Base-by-base conservation (phyloP, 2,888 invertebrate genomes). In the Leucoptera coffeella region DNA sequence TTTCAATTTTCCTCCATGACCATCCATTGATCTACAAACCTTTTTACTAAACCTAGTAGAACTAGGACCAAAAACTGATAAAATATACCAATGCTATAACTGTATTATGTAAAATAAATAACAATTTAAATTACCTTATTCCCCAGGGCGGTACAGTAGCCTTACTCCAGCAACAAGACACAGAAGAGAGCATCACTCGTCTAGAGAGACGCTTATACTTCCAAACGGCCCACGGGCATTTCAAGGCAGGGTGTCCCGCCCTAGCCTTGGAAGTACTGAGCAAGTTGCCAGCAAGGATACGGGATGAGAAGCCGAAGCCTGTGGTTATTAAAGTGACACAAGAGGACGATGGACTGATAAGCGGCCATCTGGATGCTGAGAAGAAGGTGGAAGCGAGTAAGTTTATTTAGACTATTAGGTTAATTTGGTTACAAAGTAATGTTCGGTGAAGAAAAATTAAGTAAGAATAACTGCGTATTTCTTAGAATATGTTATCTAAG, bases 191-290 rank as follows among this genome's bases (percentile, higher is more conserved):
- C 13, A 92, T 97, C 28, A 95, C 95, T 0, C 89, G 95, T 0
- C 65, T 92, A 27, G 99, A 99, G 51, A 74, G 99, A 10, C 85
- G 94, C 25, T 67, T 99, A 15, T 99, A 96, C 65, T 99, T 99
- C 64, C 91, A 91, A 32, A 96, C 96, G 0, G 96, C 96, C 0
- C 94, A 95, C 60, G 91, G 92, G 0, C 95, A 97, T 61, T 94
- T 95, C 57, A 89, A 93, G 50, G 91, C 92, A 20, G 99, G 99
- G 1, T 99, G 99, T 48, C 99, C 99, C 0, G 90, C 94, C 2
- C 67, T 99, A 14, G 97, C 99, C 0, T 72, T 99, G 1, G 99
- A 99, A 62, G 99, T 99, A 12, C 73, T 99, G 14, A 93, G 93
- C 2, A 94, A 95, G 58, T 69, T 97, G 30, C 96, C 96, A 0